Evolutionary conservation across 2,113 vertebrate genomes (phyloP).

Genomic region (Psilopsiagon aurifrons): DNA sequence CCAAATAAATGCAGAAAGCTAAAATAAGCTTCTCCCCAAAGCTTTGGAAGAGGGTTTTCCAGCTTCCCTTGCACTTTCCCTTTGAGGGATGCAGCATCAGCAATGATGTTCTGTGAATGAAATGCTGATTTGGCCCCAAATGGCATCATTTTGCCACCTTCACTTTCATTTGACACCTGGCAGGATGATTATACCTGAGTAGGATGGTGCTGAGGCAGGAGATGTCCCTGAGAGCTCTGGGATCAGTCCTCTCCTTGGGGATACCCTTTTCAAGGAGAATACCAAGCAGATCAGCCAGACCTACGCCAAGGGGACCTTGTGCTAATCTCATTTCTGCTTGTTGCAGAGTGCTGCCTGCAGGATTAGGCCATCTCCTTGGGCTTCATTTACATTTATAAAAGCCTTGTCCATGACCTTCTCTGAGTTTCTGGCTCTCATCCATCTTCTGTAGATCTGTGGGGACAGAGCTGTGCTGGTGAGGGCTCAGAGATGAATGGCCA

Average conservation of each 20-base stretch:
- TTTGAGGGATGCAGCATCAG: neutral
- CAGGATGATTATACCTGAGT: fast-evolving
- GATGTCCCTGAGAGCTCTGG: neutral
- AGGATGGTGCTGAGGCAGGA: neutral
- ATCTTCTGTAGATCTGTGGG: neutral
- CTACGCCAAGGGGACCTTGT: conserved; percentile 9
- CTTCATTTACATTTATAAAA: conserved; percentile 23
- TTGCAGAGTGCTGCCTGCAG: neutral
- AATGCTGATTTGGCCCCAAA: neutral
- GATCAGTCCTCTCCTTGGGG: neutral
- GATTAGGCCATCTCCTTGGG: neutral
- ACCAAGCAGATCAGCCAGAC: neutral
- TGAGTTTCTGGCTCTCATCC: neutral
- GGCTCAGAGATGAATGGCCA: fast-evolving
- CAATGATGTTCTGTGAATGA: neutral
- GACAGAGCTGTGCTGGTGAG: neutral
- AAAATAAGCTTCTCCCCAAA: neutral
- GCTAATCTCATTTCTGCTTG: neutral
- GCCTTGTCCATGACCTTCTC: neutral
- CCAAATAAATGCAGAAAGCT: neutral
- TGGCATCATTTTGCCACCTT: fast-evolving
- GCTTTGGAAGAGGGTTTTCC: neutral
- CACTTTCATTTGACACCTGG: neutral
- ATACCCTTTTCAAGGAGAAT: conserved; percentile 13
- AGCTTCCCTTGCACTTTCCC: neutral